Conservation (phyloP, 1,140 invertebrate species). For the Megathymus violae region DNA sequence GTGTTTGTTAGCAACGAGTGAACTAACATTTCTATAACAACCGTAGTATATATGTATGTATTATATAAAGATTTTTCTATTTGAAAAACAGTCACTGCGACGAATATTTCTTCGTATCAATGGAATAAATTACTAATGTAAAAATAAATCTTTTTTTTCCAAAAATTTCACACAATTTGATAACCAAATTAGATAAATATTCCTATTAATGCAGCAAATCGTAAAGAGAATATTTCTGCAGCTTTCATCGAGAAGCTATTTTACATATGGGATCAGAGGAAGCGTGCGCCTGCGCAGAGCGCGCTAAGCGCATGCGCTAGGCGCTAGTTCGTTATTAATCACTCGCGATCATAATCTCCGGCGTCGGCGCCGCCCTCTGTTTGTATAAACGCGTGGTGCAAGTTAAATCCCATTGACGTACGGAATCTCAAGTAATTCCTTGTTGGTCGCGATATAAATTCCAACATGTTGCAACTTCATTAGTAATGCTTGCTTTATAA, state of each 20-base stretch:
- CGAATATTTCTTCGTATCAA: too few relatives aligned
- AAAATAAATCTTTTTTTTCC: too few relatives aligned
- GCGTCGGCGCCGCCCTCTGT: conserved; percentile 71
- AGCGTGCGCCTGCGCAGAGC: not conserved
- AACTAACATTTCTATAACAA: too few relatives aligned
- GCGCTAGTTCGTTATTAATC: conserved; percentile 76
- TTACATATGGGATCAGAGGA: conserved; percentile 21
- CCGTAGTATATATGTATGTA: too few relatives aligned
- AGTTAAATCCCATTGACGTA: conserved; percentile 45
- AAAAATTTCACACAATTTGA: too few relatives aligned
- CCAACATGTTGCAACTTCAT: conserved; percentile 12
- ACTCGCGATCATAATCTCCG: conserved; percentile 75
- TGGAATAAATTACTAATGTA: too few relatives aligned
- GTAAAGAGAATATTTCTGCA: not conserved
- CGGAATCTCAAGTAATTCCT: conserved; percentile 28
- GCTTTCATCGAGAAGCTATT: conserved; percentile 27
- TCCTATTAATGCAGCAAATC: too few relatives aligned
- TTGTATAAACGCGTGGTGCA: conserved; percentile 75
- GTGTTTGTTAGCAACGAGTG: too few relatives aligned
- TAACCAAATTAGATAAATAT: too few relatives aligned
- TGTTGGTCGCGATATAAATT: conserved; percentile 10
- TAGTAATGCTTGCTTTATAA: conserved; percentile 27
- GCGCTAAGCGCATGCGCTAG: conserved; percentile 48
- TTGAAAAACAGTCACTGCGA: too few relatives aligned
- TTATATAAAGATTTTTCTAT: too few relatives aligned